These are phyloP conservation scores for Schizopygopsis malacanthus DNA, from an alignment of 2,797 vertebrate species.

Conservation along the genomic window DNA sequence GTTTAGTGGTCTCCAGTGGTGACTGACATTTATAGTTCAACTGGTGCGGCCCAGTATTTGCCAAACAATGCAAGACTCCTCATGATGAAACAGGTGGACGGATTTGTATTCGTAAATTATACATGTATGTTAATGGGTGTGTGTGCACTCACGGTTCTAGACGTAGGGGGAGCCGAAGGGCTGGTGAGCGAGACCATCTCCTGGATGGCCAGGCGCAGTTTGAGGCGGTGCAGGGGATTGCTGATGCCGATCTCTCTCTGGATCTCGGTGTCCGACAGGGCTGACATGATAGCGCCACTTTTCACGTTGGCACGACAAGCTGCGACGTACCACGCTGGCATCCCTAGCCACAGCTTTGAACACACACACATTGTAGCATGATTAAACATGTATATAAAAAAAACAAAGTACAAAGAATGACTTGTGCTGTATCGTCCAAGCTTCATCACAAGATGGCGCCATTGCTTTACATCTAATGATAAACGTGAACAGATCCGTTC, in stretches of 20 bases:
- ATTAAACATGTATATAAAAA: neutral
- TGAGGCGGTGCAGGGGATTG: constrained; percentile 95
- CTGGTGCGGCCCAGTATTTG: neutral
- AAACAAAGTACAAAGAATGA: neutral
- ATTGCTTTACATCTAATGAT: neutral
- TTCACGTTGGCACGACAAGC: constrained; percentile 98
- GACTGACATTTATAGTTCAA: neutral
- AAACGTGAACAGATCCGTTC: neutral
- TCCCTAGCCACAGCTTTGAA: constrained; percentile 92
- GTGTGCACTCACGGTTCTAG: constrained; percentile 91
- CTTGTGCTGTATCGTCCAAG: neutral
- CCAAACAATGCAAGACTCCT: neutral
- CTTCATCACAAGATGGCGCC: constrained; percentile 25
- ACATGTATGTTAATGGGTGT: neutral
- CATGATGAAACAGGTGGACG: neutral
- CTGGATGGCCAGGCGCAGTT: constrained; percentile 95
- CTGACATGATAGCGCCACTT: constrained; percentile 98
- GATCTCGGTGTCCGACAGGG: constrained; percentile 96
- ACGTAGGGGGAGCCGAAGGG: constrained; percentile 95
- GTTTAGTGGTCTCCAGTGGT: neutral
- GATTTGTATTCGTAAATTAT: neutral
- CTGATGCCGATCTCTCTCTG: constrained; percentile 98
- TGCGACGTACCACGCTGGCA: constrained; percentile 98
- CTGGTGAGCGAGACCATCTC: constrained; percentile 99
- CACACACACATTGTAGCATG: constrained; percentile 49